These are phyloP conservation scores for Chalcis sispes DNA, from an alignment of 2,888 invertebrate genomes.

Conservation along the genomic window DNA sequence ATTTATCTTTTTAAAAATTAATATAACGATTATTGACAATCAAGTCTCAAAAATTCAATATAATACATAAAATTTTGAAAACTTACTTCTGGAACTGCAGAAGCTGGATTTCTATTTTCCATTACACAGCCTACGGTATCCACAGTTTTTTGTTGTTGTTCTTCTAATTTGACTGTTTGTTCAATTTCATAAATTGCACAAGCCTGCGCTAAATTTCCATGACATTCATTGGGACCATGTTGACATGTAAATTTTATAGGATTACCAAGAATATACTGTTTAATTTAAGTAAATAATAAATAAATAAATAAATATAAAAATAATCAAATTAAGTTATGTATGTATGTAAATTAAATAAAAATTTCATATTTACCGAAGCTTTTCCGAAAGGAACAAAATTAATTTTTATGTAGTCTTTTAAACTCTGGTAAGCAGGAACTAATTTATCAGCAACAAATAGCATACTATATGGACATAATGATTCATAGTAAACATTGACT, in stretches of 20 bases:
- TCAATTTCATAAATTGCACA: slow-evolving; percentile 72
- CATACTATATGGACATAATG: slow-evolving; percentile 78
- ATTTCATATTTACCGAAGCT: slow-evolving; percentile 74
- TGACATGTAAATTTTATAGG: slow-evolving; percentile 75
- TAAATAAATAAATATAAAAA: slow-evolving; percentile 60
- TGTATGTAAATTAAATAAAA: too few species aligned
- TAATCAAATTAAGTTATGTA: slow-evolving; percentile 57
- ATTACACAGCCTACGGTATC: slow-evolving; percentile 60
- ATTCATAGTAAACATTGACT: slow-evolving; percentile 78
- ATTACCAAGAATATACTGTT: neutral
- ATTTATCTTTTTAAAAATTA: too few species aligned
- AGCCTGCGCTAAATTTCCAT: slow-evolving; percentile 77
- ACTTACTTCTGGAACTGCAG: slow-evolving; percentile 65
- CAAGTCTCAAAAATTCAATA: too few species aligned
- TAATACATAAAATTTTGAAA: too few species aligned
- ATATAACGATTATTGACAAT: too few species aligned
- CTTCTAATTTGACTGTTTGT: neutral
- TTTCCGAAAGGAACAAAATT: slow-evolving; percentile 78
- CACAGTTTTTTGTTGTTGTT: slow-evolving; percentile 50
- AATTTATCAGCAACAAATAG: slow-evolving; percentile 76
- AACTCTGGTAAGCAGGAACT: slow-evolving; percentile 72
- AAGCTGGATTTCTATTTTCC: slow-evolving; percentile 60
- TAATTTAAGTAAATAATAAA: neutral
- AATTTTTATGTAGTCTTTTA: slow-evolving; percentile 72
- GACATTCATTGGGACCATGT: slow-evolving; percentile 77